Conservation (phyloP, 1,140 invertebrate genomes). For the Epicauta chinensis region DNA sequence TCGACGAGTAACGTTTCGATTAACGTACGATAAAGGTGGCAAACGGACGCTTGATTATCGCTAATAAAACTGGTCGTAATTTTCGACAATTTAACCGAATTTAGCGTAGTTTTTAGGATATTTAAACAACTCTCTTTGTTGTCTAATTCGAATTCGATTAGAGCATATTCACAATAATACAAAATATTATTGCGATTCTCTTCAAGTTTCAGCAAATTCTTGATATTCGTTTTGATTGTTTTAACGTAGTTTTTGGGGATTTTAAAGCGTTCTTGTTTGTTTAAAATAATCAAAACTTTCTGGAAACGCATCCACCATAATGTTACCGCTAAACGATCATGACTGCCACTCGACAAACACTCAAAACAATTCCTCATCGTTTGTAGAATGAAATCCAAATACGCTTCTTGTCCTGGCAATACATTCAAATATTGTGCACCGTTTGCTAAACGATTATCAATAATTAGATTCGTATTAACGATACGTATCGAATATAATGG, state of each 20-base stretch:
- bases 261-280: conserved; percentile 44
- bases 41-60: conserved; percentile 39
- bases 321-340: conserved; percentile 44
- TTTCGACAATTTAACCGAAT: conserved; percentile 25
- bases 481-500: conserved; percentile 33
- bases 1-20: conserved; percentile 42
- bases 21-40: conserved; percentile 44
- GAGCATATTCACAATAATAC: conserved; percentile 57
- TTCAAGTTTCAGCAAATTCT: conserved; percentile 49
- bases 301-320: conserved; percentile 58
- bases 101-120: conserved; percentile 47
- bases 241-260: conserved; percentile 41
- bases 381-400: conserved; percentile 42
- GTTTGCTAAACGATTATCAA: conserved; percentile 41
- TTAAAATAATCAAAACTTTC: conserved; percentile 47
- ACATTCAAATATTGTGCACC: conserved; percentile 54
- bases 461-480: conserved; percentile 30
- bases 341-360: too few species aligned
- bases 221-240: conserved; percentile 47
- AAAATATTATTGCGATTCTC: conserved; percentile 51
- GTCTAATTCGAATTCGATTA: conserved; percentile 52
- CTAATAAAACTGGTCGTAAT: not conserved
- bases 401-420: conserved; percentile 54
- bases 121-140: conserved; percentile 42
- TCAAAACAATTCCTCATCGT: conserved; percentile 19